Evolutionary conservation across 2,888 invertebrate species (phyloP).

Genomic region (Antitype chi): DNA sequence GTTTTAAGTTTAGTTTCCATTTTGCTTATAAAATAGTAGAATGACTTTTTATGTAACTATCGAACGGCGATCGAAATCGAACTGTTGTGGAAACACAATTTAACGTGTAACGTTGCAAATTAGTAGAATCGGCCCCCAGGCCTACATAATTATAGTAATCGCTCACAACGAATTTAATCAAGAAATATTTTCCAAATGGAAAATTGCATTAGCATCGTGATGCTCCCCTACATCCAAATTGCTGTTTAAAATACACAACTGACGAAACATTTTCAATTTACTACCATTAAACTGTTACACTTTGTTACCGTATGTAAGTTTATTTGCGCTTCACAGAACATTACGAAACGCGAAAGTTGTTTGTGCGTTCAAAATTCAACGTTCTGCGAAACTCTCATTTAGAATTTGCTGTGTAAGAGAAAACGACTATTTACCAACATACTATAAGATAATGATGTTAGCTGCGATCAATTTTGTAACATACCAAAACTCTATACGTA

Average conservation of each 20-base stretch:
- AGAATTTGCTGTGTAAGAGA: constrained; percentile 12
- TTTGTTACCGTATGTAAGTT: constrained; percentile 30
- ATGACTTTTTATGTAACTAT: no score
- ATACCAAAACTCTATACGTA: constrained; percentile 28
- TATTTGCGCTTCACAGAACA: constrained; percentile 52
- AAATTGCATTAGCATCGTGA: constrained; percentile 4
- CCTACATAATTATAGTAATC: no score
- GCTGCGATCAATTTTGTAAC: constrained; percentile 25
- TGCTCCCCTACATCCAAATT: constrained; percentile 21
- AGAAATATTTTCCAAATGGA: not conserved
- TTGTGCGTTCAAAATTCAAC: constrained; percentile 34
- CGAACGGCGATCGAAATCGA: no score
- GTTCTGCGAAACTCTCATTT: constrained; percentile 43
- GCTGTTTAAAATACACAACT: constrained; percentile 19
- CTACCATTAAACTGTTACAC: constrained; percentile 39
- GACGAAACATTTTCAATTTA: constrained; percentile 34
- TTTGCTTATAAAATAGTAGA: no score
- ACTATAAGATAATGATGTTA: constrained; percentile 21
- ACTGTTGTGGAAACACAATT: no score
- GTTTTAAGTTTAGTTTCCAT: no score
- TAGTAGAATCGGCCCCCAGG: no score
- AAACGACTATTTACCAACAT: constrained; percentile 6
- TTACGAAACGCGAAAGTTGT: constrained; percentile 38
- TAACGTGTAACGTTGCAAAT: no score
- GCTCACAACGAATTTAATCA: not conserved